Conservation (phyloP, 2,113 vertebrate genomes). For the Hemiscyllium ocellatum region DNA sequence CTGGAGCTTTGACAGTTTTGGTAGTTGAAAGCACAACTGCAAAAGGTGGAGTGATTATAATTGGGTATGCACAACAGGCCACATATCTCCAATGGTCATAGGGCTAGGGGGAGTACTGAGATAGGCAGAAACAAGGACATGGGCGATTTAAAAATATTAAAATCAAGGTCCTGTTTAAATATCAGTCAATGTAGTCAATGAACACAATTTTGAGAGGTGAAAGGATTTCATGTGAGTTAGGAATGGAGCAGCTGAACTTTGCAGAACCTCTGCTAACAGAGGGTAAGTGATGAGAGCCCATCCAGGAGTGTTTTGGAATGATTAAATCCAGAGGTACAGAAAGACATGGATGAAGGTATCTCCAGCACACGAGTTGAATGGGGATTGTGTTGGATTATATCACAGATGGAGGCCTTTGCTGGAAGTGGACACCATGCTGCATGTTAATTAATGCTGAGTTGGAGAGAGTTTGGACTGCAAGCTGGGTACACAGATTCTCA, state of each 20-base stretch:
- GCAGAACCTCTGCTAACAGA: not conserved
- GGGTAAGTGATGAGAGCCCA: not conserved
- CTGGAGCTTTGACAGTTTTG: not conserved
- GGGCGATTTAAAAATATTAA: not conserved
- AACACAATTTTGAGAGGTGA: not conserved
- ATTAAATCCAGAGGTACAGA: not conserved
- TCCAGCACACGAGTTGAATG: not conserved
- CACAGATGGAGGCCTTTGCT: no score
- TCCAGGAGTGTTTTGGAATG: not conserved
- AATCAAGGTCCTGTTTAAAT: not conserved
- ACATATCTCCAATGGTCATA: not conserved
- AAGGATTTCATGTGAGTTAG: not conserved
- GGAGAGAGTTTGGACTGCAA: no score
- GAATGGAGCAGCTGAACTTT: not conserved
- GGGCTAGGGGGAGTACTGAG: not conserved
- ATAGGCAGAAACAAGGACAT: not conserved
- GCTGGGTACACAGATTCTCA: no score
- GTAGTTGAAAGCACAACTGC: not conserved
- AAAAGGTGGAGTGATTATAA: not conserved
- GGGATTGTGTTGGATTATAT: not conserved
- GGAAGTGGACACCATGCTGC: no score
- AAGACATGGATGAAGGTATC: not conserved
- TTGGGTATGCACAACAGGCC: not conserved
- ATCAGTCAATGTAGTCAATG: not conserved
- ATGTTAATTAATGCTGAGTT: no score